These are phyloP conservation scores for Pachliopta kotzebuea DNA, from an alignment of 2,888 invertebrate genomes.

Conservation along the genomic window DNA sequence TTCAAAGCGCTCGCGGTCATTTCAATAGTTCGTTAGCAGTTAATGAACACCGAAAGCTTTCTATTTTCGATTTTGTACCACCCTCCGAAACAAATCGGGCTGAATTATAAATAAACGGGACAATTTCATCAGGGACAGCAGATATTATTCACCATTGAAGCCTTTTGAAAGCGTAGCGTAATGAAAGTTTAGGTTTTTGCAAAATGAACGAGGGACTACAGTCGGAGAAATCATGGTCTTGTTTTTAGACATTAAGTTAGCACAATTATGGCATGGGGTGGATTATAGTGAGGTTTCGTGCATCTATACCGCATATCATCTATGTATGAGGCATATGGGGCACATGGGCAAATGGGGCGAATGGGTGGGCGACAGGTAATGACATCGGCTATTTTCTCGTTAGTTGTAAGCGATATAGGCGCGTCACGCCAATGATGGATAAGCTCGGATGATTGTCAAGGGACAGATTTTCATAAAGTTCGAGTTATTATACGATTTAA, in stretches of 20 bases:
- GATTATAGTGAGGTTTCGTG: conserved; percentile 22
- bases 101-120: conserved; percentile 15
- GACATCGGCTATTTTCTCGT: conserved; percentile 26
- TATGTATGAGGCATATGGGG: conserved; percentile 21
- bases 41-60: conserved; percentile 28
- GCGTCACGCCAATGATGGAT: conserved; percentile 23
- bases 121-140: conserved; percentile 1
- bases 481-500: no score
- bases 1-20: conserved; percentile 24
- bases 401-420: conserved; percentile 27
- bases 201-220: conserved; percentile 9
- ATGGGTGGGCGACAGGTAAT: conserved; percentile 21
- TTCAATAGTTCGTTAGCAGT: conserved; percentile 25
- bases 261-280: conserved; percentile 22
- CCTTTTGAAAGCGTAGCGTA: conserved; percentile 21
- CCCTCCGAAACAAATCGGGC: conserved; percentile 22
- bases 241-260: conserved; percentile 23
- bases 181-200: not conserved
- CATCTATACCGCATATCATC: conserved; percentile 26
- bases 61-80: conserved; percentile 28
- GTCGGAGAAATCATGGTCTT: not conserved
- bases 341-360: conserved; percentile 11
- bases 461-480: conserved; percentile 11
- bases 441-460: conserved; percentile 23
- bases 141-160: conserved; percentile 10